Base-by-base conservation (phyloP, 2,113 vertebrate species). In the Xiphophorus hellerii region DNA sequence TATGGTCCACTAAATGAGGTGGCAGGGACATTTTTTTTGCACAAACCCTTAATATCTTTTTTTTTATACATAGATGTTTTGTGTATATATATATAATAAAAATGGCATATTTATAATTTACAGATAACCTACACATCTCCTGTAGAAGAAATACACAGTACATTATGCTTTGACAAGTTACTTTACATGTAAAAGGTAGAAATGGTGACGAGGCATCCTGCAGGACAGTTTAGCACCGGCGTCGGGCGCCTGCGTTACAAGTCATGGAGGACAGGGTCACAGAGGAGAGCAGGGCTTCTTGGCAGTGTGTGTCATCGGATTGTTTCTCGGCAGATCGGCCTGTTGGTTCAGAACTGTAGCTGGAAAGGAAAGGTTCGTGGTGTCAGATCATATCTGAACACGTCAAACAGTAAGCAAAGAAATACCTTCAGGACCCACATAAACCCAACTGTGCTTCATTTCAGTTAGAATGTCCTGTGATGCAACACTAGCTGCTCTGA, bases 41-140 rank as follows among this genome's bases (percentile, higher is more conserved):
- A 97, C 93, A 96, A 96, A 97, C 94, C 95, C 94, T 84, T 84
- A 91, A 93, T 86, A 95, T 95, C 93, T 96, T 95, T 30, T 30
- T 28, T 30, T 94, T 91, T 93, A 94, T 89, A 92, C 83, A 93
- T 88, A 91, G 81, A 91, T 85, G 73, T 90, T 73, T 20, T 48
- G 44, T 93, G 66, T 58, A 28, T 74, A 82, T 58, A 28, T 74
- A 82, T 91, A 87, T 92, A 90, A 91, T 96, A 95, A 91, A 94
- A 94, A 94, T 83, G 76, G 79, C 94, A 95, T 98, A 97, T 99
- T 96, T 98, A 98, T 98, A 97, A 96, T 98, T 96, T 99, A 99
- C 97, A 95, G 83, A 90, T 90, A 92, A 82, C 90, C 89, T 92
- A 94, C 93, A 98, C 94, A 86, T 90, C 85, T 92, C 84, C 90